Evolutionary conservation across 2,113 vertebrate genomes (phyloP), one percentile per base, ranked within the genome.

Genomic region (Hiodon alosoides): DNA sequence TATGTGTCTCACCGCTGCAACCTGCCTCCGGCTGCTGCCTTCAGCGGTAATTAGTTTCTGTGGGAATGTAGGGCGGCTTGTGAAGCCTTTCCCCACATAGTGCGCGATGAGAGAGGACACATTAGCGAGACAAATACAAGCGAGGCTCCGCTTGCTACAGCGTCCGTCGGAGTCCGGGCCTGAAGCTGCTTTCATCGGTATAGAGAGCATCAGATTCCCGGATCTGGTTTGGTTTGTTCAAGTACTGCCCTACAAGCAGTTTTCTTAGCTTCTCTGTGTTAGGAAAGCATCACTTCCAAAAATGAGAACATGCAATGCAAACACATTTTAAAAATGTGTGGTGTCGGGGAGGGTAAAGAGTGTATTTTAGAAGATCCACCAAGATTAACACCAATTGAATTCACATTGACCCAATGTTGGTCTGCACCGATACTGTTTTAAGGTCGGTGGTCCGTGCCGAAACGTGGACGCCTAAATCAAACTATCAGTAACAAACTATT

Each of bases 31-130:
- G 74, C 82, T 86, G 83, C 83, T 87, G 81, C 86, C 90, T 83
- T 85, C 90, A 90, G 89, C 78, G 76, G 84, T 92, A 92, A 92
- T 93, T 92, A 92, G 89, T 93, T 93, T 93, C 91, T 88, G 79
- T 89, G 91, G 90, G 91, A 91, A 86, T 85, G 84, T 87, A 71
- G 76, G 73, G 77, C 83, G 82, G 88, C 86, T 31, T 31, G 80
- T 48, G 51, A 88, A 87, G 87, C 88, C 87, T 81, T 72, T 71
- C 82, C 69, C 81, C 81, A 83, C 86, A 85, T 84, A 82, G 77
- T 84, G 84, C 50, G 76, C 87, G 79, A 64, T 82, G 82, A 68
- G 76, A 82, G 85, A 80, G 81, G 89, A 79, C 86, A 81, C 85
- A 90, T 79, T 86, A 84, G 77, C 71, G 79, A 88, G 82, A 88